A percentile compares a stretch with the other conserved stretches of the same genome.
Evolutionary conservation across 2,888 invertebrate genomes (phyloP).

Genomic region (Cybosia mesomella): DNA sequence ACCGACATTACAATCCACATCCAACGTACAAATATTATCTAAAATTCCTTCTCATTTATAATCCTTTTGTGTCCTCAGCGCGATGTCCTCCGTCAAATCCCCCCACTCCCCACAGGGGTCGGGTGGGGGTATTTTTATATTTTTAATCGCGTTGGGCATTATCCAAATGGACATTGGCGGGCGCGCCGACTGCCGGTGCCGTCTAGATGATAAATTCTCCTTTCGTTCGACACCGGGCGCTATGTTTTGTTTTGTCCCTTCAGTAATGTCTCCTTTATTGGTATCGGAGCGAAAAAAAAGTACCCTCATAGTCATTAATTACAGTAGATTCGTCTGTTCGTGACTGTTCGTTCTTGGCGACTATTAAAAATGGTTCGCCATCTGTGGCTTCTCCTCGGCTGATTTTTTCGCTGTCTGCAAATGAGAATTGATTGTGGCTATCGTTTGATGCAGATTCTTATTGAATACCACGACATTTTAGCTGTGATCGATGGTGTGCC

Average conservation of each 20-base stretch:
- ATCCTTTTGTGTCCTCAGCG: constrained; percentile 87
- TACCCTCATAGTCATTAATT: constrained; percentile 83
- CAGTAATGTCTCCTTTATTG: constrained; percentile 78
- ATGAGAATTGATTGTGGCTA: constrained; percentile 85
- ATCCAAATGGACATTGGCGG: constrained; percentile 87
- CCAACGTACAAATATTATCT: constrained; percentile 87
- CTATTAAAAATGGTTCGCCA: constrained; percentile 80
- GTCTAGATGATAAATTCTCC: constrained; percentile 86
- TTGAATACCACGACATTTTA: constrained; percentile 70
- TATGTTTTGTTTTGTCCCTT: constrained; percentile 82
- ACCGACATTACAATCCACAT: constrained; percentile 86
- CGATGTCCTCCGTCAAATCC: constrained; percentile 85
- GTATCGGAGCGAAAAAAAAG: constrained; percentile 77
- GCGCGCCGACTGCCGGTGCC: constrained; percentile 81
- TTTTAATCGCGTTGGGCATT: constrained; percentile 87
- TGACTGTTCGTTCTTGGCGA: constrained; percentile 80
- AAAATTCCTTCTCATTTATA: constrained; percentile 88
- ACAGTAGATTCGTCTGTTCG: constrained; percentile 81
- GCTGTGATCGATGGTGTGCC: constrained; percentile 71
- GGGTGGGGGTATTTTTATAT: constrained; percentile 85
- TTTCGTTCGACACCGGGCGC: constrained; percentile 84
- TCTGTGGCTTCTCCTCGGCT: constrained; percentile 65
- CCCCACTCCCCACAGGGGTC: constrained; percentile 62
- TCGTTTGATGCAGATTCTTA: constrained; percentile 81
- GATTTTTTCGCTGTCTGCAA: constrained; percentile 62